These are phyloP conservation scores for Nymphalis polychloros DNA, from an alignment of 2,888 invertebrate species.

Conservation along the genomic window DNA sequence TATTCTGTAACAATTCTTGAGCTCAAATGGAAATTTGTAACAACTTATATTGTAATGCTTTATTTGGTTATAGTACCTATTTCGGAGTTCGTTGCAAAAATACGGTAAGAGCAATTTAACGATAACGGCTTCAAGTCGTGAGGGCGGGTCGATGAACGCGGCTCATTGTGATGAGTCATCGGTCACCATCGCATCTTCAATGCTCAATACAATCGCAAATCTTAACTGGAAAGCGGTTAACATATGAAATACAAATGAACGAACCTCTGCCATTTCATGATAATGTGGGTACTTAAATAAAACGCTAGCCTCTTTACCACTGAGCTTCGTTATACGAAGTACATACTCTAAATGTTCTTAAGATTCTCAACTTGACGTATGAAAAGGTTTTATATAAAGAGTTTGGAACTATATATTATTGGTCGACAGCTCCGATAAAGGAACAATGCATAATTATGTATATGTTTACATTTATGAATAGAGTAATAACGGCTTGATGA, in stretches of 20 bases:
- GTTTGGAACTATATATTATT: constrained; percentile 41
- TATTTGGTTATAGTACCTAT: constrained; percentile 29
- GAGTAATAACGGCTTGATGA: background rate
- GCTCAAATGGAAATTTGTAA: constrained; percentile 4
- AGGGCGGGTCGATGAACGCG: constrained; percentile 70
- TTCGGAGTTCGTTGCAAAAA: constrained; percentile 43
- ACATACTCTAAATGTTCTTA: constrained; percentile 11
- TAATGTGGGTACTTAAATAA: background rate
- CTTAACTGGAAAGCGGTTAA: constrained; percentile 39
- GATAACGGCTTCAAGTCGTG: constrained; percentile 59
- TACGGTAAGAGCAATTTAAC: constrained; percentile 54
- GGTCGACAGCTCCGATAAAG: constrained; percentile 41
- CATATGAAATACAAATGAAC: constrained; percentile 46
- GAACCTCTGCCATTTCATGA: background rate
- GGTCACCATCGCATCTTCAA: constrained; percentile 53
- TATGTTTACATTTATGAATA: constrained; percentile 54
- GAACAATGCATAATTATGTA: constrained; percentile 50
- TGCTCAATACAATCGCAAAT: constrained; percentile 44
- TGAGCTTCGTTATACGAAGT: background rate
- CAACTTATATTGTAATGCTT: background rate
- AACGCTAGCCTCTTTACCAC: background rate
- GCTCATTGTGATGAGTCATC: constrained; percentile 64
- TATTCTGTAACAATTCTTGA: constrained; percentile 6
- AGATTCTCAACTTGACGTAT: constrained; percentile 37
- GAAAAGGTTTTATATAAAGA: constrained; percentile 44